phyloP scores from a whole-genome alignment of 2,797 vertebrate genomes.

The Botia almorhae region DNA sequence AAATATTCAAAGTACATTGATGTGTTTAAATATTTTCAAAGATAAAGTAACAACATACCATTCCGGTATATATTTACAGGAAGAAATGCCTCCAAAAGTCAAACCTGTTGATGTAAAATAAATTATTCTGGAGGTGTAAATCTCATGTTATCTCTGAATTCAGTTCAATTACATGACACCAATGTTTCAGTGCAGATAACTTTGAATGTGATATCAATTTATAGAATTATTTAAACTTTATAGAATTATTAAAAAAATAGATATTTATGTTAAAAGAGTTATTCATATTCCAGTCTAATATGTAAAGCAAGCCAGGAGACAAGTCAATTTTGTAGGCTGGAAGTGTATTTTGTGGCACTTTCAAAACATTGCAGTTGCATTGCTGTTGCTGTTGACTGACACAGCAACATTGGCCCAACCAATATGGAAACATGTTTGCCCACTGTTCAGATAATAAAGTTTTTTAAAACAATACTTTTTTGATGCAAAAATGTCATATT shows the following conservation, averaged over 20 bases:
- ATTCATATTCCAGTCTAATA: neutral
- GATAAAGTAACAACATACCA: constrained; percentile 17
- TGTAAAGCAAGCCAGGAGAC: neutral
- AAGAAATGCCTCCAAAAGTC: constrained; percentile 9
- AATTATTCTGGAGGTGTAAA: neutral
- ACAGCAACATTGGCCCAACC: neutral
- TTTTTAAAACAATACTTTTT: too few species aligned
- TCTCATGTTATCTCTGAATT: neutral
- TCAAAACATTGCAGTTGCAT: neutral
- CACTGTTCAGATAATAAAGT: too few species aligned
- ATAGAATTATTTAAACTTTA: too few species aligned
- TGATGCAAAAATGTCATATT: neutral
- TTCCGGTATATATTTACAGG: neutral
- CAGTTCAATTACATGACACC: neutral
- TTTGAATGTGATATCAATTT: neutral
- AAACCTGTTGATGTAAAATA: constrained; percentile 33
- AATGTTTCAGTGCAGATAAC: neutral
- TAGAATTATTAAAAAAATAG: too few species aligned
- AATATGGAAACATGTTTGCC: neutral
- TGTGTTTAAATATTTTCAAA: neutral
- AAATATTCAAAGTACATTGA: too few species aligned
- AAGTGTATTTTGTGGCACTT: neutral
- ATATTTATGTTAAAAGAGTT: too few species aligned
- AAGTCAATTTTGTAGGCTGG: neutral
- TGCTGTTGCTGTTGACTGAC: too few species aligned